Conservation (phyloP, 2,888 invertebrate genomes). For the Dendrolimus pini region DNA sequence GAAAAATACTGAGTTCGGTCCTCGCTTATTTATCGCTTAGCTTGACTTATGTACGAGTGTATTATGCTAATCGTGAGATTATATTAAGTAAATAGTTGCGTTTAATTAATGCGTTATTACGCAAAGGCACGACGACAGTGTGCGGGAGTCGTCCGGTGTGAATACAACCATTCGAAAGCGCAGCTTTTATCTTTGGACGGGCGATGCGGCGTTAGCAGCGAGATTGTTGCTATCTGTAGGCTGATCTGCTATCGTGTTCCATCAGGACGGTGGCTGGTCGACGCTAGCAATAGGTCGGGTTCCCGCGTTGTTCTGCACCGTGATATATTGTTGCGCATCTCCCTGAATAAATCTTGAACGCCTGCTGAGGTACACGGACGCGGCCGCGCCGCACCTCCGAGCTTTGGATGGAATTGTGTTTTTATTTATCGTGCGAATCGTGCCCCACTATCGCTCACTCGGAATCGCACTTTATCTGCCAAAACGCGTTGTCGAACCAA, state of each 20-base stretch:
- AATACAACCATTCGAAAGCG: constrained; percentile 12
- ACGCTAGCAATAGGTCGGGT: constrained; percentile 70
- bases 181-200: constrained; percentile 20
- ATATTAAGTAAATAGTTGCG: constrained; percentile 38
- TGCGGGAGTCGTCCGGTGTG: constrained; percentile 12
- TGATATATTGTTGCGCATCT: constrained; percentile 75
- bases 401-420: constrained; percentile 76
- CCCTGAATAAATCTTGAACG: constrained; percentile 73
- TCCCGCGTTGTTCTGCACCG: constrained; percentile 67
- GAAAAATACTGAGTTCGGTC: constrained; percentile 71
- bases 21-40: constrained; percentile 66
- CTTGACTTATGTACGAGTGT: constrained; percentile 59
- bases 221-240: constrained; percentile 46
- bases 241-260: constrained; percentile 63
- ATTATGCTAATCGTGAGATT: constrained; percentile 44
- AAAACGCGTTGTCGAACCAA: constrained; percentile 56
- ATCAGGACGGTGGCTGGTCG: constrained; percentile 65
- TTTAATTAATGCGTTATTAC: constrained; percentile 36
- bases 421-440: constrained; percentile 76
- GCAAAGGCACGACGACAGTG: constrained; percentile 17
- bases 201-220: constrained; percentile 41
- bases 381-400: constrained; percentile 59
- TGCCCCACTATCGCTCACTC: constrained; percentile 67
- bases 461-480: constrained; percentile 71
- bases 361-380: constrained; percentile 76